Conservation (phyloP, 2,888 invertebrate species). For the Urechis unicinctus region DNA sequence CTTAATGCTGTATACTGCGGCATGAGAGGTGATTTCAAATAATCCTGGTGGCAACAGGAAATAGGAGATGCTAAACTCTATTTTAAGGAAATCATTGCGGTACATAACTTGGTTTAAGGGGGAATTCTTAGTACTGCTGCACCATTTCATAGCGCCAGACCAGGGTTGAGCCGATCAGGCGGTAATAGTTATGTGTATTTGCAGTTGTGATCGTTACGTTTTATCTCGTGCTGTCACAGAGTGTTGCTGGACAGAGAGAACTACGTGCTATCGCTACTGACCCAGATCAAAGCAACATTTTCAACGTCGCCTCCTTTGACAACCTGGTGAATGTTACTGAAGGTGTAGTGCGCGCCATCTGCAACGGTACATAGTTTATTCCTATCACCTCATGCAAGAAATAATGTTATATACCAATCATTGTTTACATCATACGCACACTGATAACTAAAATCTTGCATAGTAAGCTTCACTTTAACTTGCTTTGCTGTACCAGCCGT, state of each 20-base stretch:
- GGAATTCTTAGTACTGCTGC: no score
- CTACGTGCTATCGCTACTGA: constrained; percentile 17
- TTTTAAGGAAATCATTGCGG: no score
- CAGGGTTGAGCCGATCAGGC: no score
- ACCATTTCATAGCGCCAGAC: no score
- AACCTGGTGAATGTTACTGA: constrained; percentile 10
- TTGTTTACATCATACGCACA: not conserved
- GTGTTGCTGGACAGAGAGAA: constrained; percentile 11
- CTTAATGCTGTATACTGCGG: no score
- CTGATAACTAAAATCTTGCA: not conserved
- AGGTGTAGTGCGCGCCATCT: constrained; percentile 11
- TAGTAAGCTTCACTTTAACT: no score
- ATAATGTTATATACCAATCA: not conserved
- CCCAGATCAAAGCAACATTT: constrained; percentile 17
- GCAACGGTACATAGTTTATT: constrained; percentile 15
- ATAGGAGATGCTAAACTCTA: no score
- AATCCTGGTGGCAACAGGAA: no score
- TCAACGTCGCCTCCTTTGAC: constrained; percentile 12
- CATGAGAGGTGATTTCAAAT: no score
- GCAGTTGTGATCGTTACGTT: not conserved
- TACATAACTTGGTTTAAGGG: no score
- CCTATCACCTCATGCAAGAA: no score
- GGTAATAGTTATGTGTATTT: no score
- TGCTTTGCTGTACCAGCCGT: constrained; percentile 8
- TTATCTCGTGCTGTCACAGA: constrained; percentile 2